Conservation (phyloP, 2,888 invertebrate genomes). For the Philereme transversata region DNA sequence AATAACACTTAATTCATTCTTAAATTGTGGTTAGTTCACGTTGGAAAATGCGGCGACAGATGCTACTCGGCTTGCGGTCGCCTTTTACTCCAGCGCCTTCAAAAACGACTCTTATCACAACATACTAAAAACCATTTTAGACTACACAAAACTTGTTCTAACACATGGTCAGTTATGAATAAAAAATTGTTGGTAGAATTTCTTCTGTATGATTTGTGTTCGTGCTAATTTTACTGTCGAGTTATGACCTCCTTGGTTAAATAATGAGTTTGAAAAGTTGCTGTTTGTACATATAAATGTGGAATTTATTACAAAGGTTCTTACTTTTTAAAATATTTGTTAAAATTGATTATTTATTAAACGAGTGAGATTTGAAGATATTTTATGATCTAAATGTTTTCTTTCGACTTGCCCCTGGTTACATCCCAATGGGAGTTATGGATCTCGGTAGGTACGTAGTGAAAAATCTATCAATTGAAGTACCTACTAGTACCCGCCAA, state of each 20-base stretch:
- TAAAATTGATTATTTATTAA: too few relatives aligned
- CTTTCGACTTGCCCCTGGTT: too few relatives aligned
- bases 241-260: constrained; percentile 19
- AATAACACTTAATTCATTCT: constrained; percentile 52
- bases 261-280: constrained; percentile 13
- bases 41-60: constrained; percentile 62
- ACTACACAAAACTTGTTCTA: constrained; percentile 16
- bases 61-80: constrained; percentile 63
- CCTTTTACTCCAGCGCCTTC: constrained; percentile 35
- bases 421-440: too few relatives aligned
- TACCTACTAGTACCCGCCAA: too few relatives aligned
- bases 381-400: too few relatives aligned
- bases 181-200: constrained; percentile 32
- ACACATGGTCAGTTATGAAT: constrained; percentile 36
- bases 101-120: constrained; percentile 37
- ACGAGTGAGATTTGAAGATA: too few relatives aligned
- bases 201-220: constrained; percentile 24
- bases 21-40: constrained; percentile 62
- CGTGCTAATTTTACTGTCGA: constrained; percentile 20
- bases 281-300: too few relatives aligned
- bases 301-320: too few relatives aligned
- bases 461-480: too few relatives aligned
- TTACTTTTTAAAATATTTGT: too few relatives aligned
- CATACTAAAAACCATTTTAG: constrained; percentile 37
- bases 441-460: too few relatives aligned